Evolutionary conservation across 2,888 invertebrate species (phyloP), one percentile per base, ranked within the genome.

Genomic region (Patella caerulea): DNA sequence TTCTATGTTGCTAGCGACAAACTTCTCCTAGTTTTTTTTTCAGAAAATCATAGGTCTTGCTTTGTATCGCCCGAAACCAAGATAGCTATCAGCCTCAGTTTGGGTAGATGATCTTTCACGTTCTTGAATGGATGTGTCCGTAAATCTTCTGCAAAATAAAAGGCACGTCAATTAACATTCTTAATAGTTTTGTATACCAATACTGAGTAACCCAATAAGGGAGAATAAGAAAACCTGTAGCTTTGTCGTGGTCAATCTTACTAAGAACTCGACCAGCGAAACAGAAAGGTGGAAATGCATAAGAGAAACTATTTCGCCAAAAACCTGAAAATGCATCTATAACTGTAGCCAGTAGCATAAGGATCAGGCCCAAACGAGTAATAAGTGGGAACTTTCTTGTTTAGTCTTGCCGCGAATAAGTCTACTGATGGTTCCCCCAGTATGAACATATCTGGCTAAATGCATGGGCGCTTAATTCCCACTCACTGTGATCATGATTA

Each of bases 131-230:
- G 65, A 65, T 65, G 65, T 11, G 19, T 65, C 19, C 24, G 19
- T 24, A 65, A 24, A 12, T 24, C 19, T 24, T 24, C 65, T 19
- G 12, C 24, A 65, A 65, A 65, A 65, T 24, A 65, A 65, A n/a
- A 24, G 65, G 65, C n/a, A 24, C 24, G 24, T 5, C 65, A 65
- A 34, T 74, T 15, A 74, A 56, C 75, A 78, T 74, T 17, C 56
- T 19, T 45, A 72, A 14, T 45, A 79, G 71, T n/a, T 45, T 19
- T 12, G 77, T 69, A 73, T 29, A 79, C 81, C 81, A 79, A 52
- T 54, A 54, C 53, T 81, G 77, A 29, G 78, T 74, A 11, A 78
- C 75, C 81, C 81, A 81, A 15, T 52, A 53, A n/a, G 81, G 76
- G 4, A 74, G 72, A 45, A 81, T 72, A 15, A 81, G 34, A 15